Base-by-base conservation (phyloP, 2,797 vertebrate species). In the Mormyrus proboscirostris region DNA sequence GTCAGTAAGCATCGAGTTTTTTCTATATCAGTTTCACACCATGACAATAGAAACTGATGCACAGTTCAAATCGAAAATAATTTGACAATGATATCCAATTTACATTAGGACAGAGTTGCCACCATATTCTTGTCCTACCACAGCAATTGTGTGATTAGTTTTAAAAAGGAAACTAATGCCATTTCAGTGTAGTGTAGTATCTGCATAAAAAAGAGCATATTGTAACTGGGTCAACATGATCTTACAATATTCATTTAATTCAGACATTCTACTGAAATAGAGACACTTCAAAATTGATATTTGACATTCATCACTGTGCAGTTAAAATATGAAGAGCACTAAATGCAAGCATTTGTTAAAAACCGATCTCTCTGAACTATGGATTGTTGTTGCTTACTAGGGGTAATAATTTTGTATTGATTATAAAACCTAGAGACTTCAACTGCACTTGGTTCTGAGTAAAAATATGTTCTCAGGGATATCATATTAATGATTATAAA, bases 371-470 rank as follows among this genome's bases (percentile, higher is more conserved):
- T 88, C 69, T 79, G 90, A 90, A 90, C 89, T 93, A 92, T 90
- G 89, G 88, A 91, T 62, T 53, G 76, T 73, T 90, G 87, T 69
- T 55, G 85, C 50, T 65, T 88, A 53, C 62, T 25, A 65, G 55
- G 87, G 38, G 14, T 88, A 10, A 44, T 88, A 22, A 65, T 12
- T 65, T 65, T 85, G 47, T 82, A 87, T 22, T 88, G 41, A 62
- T 65, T 88, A 69, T 59, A 88, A 88, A 69, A 51, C 19, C 33
- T 69, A 65, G 33, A 69, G 16, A 69, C 87, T 69, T 90, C 89
- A 91, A 8, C 59, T 93, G 93, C 92, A 93, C 92, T 90, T 91
- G 92, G 92, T 95, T 94, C 93, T 93, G 93, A 95, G 95, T 94
- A 95, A 95, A 95, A 96, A 62, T 85, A 44, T 69, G 91, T 94